Conservation (phyloP, 2,797 vertebrate genomes). For the Dromococcyx pavoninus region DNA sequence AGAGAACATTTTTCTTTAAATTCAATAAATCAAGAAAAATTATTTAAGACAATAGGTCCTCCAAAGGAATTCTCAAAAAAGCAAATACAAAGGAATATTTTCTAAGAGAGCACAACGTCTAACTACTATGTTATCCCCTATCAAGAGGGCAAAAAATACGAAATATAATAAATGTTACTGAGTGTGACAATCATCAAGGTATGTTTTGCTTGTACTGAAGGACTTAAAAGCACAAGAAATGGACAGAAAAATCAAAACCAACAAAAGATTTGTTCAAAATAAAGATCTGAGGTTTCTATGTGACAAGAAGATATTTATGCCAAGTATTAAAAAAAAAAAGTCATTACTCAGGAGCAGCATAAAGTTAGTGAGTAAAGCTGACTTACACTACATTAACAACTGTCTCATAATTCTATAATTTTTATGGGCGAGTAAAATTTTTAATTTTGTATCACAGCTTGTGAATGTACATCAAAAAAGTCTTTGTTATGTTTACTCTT, state of each 20-base stretch:
- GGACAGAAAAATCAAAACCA: background rate
- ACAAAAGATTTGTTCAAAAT: background rate
- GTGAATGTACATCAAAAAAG: background rate
- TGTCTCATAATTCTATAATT: background rate
- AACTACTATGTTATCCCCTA: background rate
- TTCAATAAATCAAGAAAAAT: slow-evolving; percentile 25
- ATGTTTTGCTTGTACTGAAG: background rate
- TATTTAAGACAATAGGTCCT: slow-evolving; percentile 4
- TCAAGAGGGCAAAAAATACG: background rate
- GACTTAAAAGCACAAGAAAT: background rate
- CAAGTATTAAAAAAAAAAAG: background rate
- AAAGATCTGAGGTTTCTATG: background rate
- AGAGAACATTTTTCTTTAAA: slow-evolving; percentile 7
- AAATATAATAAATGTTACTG: background rate
- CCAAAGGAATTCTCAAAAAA: background rate
- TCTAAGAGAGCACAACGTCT: background rate
- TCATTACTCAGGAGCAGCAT: background rate
- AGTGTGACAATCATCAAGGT: background rate
- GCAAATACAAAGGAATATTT: background rate
- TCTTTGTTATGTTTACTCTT: background rate
- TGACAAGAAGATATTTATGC: background rate
- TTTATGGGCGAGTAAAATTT: background rate
- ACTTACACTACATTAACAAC: background rate
- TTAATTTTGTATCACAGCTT: background rate
- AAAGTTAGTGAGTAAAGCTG: background rate